Conservation (phyloP, 2,797 vertebrate species). For the Crenuchus spilurus region DNA sequence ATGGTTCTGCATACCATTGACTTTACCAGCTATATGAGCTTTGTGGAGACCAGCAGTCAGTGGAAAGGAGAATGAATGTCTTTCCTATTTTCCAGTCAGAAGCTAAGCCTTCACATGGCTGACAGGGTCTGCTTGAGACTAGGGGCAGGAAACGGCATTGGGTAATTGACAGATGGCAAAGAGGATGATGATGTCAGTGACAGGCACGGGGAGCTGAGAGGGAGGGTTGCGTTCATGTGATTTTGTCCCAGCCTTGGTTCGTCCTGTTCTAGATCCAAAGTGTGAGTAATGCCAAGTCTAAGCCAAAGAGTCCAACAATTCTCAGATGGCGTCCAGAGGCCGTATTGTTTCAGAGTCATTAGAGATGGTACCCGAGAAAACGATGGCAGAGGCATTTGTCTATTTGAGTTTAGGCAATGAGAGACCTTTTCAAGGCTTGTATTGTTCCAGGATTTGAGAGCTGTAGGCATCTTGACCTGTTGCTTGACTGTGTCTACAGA, state of each 20-base stretch:
- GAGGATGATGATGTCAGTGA: constrained; percentile 72
- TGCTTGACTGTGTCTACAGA: constrained; percentile 2
- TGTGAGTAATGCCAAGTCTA: constrained; percentile 48
- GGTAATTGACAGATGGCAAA: constrained; percentile 58
- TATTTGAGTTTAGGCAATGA: not conserved
- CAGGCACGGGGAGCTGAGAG: constrained; percentile 54
- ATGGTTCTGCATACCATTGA: too few relatives aligned
- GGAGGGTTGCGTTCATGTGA: constrained; percentile 40
- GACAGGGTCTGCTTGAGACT: constrained; percentile 64
- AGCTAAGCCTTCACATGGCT: constrained; percentile 29
- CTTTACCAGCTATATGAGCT: too few relatives aligned
- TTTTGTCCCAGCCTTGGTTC: constrained; percentile 34
- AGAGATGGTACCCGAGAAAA: constrained; percentile 5
- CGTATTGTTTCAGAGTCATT: constrained; percentile 42
- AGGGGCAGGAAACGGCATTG: constrained; percentile 54
- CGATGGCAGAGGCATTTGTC: not conserved
- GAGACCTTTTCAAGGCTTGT: constrained; percentile 16
- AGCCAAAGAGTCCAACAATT: constrained; percentile 33
- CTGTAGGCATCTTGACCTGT: not conserved
- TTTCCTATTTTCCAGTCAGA: constrained; percentile 36
- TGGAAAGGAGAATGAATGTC: constrained; percentile 2
- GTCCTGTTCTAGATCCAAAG: constrained; percentile 40
- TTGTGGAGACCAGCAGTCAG: constrained; percentile 40
- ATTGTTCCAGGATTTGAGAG: not conserved
- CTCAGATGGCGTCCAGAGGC: constrained; percentile 37